Conservation (phyloP, 2,797 vertebrate species). For the Psittacula derbiana region DNA sequence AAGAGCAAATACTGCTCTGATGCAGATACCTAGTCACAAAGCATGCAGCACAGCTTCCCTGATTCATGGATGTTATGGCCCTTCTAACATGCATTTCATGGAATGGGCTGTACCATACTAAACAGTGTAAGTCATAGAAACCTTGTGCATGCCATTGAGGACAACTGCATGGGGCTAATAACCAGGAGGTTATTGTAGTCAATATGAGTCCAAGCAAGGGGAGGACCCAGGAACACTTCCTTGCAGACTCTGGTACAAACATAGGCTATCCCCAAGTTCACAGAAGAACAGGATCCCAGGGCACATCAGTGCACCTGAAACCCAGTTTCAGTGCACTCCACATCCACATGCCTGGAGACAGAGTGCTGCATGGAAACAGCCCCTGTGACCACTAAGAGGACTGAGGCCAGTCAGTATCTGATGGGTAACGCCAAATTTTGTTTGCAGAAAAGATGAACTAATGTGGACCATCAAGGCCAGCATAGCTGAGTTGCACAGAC, state of each 20-base stretch:
- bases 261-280: not conserved
- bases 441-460: not conserved
- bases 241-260: not conserved
- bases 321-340: not conserved
- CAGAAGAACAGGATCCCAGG: not conserved
- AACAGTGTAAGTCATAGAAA: not conserved
- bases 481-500: not conserved
- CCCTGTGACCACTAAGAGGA: not conserved
- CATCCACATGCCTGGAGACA: rapidly evolving
- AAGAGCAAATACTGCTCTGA: not conserved
- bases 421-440: rapidly evolving
- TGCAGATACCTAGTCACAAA: not conserved
- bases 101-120: not conserved
- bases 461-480: not conserved
- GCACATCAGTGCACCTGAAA: not conserved
- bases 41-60: not conserved
- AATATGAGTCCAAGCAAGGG: rapidly evolving
- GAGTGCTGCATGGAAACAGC: not conserved
- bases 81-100: not conserved
- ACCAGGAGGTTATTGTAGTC: not conserved
- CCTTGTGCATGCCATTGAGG: not conserved
- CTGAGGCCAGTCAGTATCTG: not conserved
- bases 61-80: not conserved
- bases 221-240: not conserved
- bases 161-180: not conserved